phyloP scores from a whole-genome alignment of 1,140 invertebrate species.

The Acromyrmex heyeri region DNA sequence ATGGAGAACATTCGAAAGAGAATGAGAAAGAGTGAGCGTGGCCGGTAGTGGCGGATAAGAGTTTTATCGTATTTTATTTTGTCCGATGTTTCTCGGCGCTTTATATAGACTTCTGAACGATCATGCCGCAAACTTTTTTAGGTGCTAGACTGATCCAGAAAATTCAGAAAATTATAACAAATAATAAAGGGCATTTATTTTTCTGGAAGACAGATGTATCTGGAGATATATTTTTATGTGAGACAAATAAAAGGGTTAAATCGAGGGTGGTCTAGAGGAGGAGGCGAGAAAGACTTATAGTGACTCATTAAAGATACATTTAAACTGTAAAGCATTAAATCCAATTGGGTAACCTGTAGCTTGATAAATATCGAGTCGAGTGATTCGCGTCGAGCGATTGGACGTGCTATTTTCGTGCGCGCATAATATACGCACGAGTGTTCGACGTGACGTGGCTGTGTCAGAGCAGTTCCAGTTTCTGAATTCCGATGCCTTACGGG shows the following conservation, averaged over 20 bases:
- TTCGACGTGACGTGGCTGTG: constrained; percentile 56
- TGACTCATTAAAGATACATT: constrained; percentile 7
- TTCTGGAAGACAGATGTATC: neutral
- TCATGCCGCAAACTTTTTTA: constrained; percentile 26
- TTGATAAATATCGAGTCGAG: constrained; percentile 59
- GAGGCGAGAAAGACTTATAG: neutral
- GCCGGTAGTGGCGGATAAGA: constrained; percentile 18
- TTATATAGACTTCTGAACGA: constrained; percentile 52
- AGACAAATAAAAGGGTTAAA: neutral
- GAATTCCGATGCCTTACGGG: neutral
- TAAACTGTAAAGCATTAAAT: neutral
- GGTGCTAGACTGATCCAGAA: constrained; percentile 11
- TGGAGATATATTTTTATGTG: neutral
- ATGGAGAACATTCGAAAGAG: constrained; percentile 23
- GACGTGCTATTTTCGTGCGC: constrained; percentile 54
- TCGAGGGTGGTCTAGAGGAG: neutral
- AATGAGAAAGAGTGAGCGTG: constrained; percentile 28
- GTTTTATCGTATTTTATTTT: constrained; percentile 63
- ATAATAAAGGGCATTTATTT: constrained; percentile 1
- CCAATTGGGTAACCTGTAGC: constrained; percentile 10
- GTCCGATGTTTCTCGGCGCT: constrained; percentile 19
- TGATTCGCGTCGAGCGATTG: constrained; percentile 55
- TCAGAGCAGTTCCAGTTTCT: constrained; percentile 53
- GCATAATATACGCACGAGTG: constrained; percentile 52
- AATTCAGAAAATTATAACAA: constrained; percentile 3